Evolutionary conservation across 2,113 vertebrate species (phyloP).

Genomic region (Telmatochromis sp.): DNA sequence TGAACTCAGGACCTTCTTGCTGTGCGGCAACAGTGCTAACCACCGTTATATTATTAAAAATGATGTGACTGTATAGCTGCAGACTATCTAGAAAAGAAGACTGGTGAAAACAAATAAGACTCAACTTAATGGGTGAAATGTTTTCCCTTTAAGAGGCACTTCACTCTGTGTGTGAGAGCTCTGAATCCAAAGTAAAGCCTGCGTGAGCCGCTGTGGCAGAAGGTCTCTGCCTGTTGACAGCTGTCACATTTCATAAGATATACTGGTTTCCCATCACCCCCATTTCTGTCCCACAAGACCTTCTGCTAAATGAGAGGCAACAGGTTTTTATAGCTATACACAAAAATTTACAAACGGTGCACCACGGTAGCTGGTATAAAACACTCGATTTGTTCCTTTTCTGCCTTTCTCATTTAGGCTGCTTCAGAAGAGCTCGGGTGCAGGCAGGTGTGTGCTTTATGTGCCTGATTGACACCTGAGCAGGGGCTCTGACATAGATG

Average conservation of each 20-base stretch:
- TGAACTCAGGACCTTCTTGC: background rate
- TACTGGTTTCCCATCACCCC: background rate
- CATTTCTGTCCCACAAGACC: background rate
- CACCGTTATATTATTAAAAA: background rate
- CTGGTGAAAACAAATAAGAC: background rate
- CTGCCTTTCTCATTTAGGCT: background rate
- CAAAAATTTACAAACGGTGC: background rate
- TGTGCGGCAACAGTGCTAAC: rapidly evolving
- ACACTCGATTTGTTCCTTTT: background rate
- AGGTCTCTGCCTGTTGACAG: background rate
- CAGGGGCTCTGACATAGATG: background rate
- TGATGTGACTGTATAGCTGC: rapidly evolving
- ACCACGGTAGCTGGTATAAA: background rate
- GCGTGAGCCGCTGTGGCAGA: background rate
- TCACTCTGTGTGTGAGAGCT: background rate
- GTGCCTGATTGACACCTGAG: conserved; percentile 32
- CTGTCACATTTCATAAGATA: conserved; percentile 13
- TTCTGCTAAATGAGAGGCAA: conserved; percentile 31
- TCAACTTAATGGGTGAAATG: background rate
- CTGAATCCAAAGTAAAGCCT: background rate
- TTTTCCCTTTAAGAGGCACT: background rate
- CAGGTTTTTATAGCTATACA: conserved; percentile 31
- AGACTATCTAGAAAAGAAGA: background rate
- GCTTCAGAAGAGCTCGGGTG: background rate
- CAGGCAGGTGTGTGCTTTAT: conserved; percentile 20